phyloP scores from a whole-genome alignment of 2,113 vertebrate genomes.

The Pao palembangensis region DNA sequence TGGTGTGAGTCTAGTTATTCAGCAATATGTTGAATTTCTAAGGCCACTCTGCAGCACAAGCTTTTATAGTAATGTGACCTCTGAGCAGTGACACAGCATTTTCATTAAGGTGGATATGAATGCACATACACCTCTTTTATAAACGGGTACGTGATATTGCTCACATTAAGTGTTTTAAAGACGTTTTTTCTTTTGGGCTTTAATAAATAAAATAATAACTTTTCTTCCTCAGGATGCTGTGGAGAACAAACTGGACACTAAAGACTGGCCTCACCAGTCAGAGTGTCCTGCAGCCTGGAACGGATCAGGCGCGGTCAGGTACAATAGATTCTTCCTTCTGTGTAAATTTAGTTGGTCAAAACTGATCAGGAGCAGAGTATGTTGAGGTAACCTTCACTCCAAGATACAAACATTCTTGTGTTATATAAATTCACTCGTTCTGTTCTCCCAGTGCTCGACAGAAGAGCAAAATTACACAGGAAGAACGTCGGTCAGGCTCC shows the following conservation, averaged over 20 bases:
- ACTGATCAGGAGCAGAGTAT: background rate
- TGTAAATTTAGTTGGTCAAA: background rate
- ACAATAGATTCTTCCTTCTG: background rate
- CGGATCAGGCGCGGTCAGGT: constrained; percentile 90
- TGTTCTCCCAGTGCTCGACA: constrained; percentile 64
- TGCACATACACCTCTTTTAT: no score
- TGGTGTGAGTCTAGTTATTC: no score
- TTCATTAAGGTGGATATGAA: no score
- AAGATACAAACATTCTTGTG: no score
- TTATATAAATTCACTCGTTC: background rate
- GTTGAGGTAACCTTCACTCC: no score
- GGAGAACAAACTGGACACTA: constrained; percentile 91
- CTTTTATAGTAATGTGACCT: no score
- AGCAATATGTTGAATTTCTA: no score
- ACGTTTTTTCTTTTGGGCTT: background rate
- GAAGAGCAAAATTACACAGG: constrained; percentile 74
- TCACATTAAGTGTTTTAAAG: no score
- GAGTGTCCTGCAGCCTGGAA: constrained; percentile 90
- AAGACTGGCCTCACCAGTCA: constrained; percentile 90
- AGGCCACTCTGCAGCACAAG: no score
- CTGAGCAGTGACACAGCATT: no score
- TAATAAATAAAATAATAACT: background rate
- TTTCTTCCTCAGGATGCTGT: constrained; percentile 75
- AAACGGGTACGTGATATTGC: no score
- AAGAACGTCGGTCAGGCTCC: constrained; percentile 80